phyloP scores from a whole-genome alignment of 2,888 invertebrate genomes.

The Capitulum mitella region DNA sequence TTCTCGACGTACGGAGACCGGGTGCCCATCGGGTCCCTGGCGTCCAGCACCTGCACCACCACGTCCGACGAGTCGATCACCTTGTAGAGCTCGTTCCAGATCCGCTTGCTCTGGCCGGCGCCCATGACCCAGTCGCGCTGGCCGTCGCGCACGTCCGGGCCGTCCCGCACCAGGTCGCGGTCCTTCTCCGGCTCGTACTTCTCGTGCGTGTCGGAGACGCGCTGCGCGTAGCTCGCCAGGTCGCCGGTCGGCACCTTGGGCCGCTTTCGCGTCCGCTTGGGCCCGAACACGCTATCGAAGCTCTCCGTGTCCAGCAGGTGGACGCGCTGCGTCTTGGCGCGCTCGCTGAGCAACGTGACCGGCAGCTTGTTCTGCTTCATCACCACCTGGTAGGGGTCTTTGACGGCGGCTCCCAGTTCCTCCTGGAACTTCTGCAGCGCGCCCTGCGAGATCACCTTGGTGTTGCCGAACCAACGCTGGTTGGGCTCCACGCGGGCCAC shows the following conservation, averaged over 20 bases:
- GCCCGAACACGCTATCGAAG: constrained; percentile 90
- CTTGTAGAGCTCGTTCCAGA: constrained; percentile 99
- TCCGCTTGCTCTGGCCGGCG: constrained; percentile 91
- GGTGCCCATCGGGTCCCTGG: constrained; percentile 94
- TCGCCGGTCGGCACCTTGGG: constrained; percentile 64
- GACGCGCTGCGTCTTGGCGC: constrained; percentile 77
- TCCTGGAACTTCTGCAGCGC: constrained; percentile 61
- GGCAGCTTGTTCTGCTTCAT: constrained; percentile 95
- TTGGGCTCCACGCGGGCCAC: constrained; percentile 78
- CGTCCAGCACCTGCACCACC: constrained; percentile 79
- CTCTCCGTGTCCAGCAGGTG: constrained; percentile 93
- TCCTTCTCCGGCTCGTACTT: constrained; percentile 76
- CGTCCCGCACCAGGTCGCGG: constrained; percentile 68
- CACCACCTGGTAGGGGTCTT: constrained; percentile 93
- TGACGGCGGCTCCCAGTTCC: constrained; percentile 86
- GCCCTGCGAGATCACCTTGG: constrained; percentile 84
- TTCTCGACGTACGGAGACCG: constrained; percentile 86
- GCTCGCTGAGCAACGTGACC: constrained; percentile 86
- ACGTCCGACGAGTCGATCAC: constrained; percentile 99
- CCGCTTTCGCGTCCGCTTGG: constrained; percentile 82
- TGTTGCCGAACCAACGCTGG: constrained; percentile 98
- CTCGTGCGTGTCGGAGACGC: constrained; percentile 61
- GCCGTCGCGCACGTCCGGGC: constrained; percentile 64
- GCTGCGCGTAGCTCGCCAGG: constrained; percentile 66
- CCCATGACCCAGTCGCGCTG: constrained; percentile 85